Base-by-base conservation (phyloP, 2,888 invertebrate genomes). In the Leptopilina drosophilae region DNA sequence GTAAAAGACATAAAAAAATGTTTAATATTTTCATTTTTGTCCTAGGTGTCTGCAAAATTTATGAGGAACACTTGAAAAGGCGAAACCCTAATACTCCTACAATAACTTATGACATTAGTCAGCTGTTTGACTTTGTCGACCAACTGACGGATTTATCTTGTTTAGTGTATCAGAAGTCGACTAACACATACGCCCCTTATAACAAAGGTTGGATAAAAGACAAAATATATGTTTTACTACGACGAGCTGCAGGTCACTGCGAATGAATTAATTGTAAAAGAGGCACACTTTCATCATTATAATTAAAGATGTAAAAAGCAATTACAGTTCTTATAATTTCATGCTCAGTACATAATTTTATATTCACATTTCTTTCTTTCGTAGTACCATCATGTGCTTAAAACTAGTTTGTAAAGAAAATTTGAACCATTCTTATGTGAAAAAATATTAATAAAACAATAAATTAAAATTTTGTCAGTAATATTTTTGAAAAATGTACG, bases 141-240 rank as follows among this genome's bases (percentile, higher is more conserved):
- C 97, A 95, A 93, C 93, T 99, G 75, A 95, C 97, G 33, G 99
- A 99, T 91, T 94, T 99, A 76, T 98, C 98, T 87, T 99, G 99
- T 90, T 93, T 99, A 81, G 99, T 99, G 82, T 99, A 98, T 92
- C 97, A 98, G 93, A 98, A 98, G 91, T 96, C 97, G 8, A 97
- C 97, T 64, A 98, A 98, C 89, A 98, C 98, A 0, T 99, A 99
- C 89, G 97, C 98, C 1, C 99, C 99, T 0, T 99, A 99, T 93
- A 99, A 99, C 92, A 99, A 99, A 93, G 98, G 98, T 88, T 99
- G 99, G 99, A 98, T 99, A 80, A 99, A 99, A 92, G 99, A 99
- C 91, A 98, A 99, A 92, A 98, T 99, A 83, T 99, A 99, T 90
- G 96, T 98, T 5, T 93, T 99, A 87, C 93, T 99, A 83, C 95